These are phyloP conservation scores for Erebia palarica DNA, from an alignment of 2,888 invertebrate species.

Conservation along the genomic window DNA sequence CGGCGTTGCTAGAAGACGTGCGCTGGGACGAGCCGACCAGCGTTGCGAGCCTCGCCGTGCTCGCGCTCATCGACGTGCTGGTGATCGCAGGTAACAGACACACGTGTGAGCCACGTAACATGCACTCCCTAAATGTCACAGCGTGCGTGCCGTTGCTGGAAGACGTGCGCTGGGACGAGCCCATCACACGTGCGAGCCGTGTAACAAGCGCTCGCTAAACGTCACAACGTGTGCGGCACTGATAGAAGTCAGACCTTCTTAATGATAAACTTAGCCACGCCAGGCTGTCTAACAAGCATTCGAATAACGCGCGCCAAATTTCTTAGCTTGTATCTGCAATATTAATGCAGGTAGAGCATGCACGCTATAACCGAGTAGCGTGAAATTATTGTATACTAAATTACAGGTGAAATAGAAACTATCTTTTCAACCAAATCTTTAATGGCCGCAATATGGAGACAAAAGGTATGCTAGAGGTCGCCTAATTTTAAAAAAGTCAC, in stretches of 20 bases:
- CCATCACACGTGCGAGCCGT: background rate
- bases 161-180: slow-evolving; percentile 33
- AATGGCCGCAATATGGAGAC: too few species aligned
- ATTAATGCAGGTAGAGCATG: too few species aligned
- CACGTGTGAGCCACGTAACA: background rate
- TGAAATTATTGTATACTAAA: too few species aligned
- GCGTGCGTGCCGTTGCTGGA: slow-evolving; percentile 3
- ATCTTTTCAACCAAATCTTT: too few species aligned
- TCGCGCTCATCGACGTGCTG: slow-evolving; percentile 92
- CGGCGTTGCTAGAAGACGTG: slow-evolving; percentile 90
- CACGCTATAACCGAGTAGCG: too few species aligned
- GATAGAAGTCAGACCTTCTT: background rate
- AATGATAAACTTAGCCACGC: too few species aligned
- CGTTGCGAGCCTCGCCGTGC: slow-evolving; percentile 88
- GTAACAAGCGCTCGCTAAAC: background rate
- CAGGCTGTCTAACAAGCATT: too few species aligned
- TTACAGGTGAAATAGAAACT: too few species aligned
- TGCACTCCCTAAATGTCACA: slow-evolving; percentile 1
- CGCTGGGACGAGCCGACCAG: slow-evolving; percentile 91
- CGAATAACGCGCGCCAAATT: background rate
- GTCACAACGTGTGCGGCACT: background rate
- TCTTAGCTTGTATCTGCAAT: background rate
- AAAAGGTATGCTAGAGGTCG: too few species aligned
- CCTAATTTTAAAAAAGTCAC: too few species aligned
- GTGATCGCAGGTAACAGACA: slow-evolving; percentile 86